These are phyloP conservation scores for Odontothrips loti DNA, from an alignment of 2,888 invertebrate species.

Conservation along the genomic window DNA sequence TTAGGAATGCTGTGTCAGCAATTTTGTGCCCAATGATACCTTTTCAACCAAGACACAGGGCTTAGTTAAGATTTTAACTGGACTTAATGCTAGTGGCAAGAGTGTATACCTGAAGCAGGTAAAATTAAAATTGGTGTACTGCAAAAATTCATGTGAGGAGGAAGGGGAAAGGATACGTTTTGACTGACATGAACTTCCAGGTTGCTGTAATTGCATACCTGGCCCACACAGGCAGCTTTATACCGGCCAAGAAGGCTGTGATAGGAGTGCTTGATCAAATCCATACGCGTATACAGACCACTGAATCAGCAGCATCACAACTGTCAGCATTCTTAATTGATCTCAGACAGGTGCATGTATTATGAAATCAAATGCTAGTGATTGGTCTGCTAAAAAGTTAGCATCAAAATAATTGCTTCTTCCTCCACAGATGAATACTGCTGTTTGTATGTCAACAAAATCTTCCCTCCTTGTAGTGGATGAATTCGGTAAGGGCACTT, in stretches of 20 bases:
- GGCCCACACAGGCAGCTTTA: conserved; percentile 84
- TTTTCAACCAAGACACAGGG: conserved; percentile 55
- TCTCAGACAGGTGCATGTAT: conserved; percentile 63
- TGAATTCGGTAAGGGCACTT: conserved; percentile 86
- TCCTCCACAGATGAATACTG: conserved; percentile 61
- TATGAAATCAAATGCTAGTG: neutral
- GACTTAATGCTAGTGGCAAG: conserved; percentile 90
- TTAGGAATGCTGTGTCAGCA: conserved; percentile 5
- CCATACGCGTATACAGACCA: conserved; percentile 67
- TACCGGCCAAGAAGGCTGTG: conserved; percentile 71
- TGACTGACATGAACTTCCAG: conserved; percentile 38
- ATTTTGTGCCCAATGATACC: conserved; percentile 57
- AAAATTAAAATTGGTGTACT: neutral
- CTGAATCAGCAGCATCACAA: conserved; percentile 71
- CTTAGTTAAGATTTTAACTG: conserved; percentile 73
- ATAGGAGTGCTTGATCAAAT: conserved; percentile 71
- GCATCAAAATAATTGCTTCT: conserved; percentile 30
- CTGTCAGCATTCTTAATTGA: conserved; percentile 85
- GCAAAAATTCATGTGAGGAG: neutral
- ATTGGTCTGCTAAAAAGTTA: neutral
- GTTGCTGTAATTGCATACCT: conserved; percentile 73
- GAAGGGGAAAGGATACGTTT: conserved; percentile 4
- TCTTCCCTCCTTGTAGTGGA: conserved; percentile 76
- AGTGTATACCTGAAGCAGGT: conserved; percentile 85
- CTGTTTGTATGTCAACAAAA: conserved; percentile 60